A percentile compares a stretch with the other conserved stretches of the same genome.
Conservation (phyloP, 2,888 invertebrate species). For the Eugnorisma glareosa region DNA sequence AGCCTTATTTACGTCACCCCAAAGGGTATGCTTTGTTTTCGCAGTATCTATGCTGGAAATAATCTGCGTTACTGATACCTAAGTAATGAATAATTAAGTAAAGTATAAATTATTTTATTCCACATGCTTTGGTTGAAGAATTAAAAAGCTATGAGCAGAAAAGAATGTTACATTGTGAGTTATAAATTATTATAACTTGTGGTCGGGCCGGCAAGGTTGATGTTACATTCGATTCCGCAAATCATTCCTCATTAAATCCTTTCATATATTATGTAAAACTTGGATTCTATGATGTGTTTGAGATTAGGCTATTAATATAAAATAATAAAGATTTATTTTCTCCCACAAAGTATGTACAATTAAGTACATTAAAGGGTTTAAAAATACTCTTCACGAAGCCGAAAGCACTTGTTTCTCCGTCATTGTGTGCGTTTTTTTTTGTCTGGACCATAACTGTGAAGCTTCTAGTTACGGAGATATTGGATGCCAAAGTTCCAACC, state of each 20-base stretch:
- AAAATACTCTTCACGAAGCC: no score
- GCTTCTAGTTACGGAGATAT: no score
- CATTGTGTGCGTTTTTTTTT: no score
- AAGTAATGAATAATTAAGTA: constrained; percentile 23
- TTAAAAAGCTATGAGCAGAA: constrained; percentile 23
- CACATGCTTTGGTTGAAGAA: background rate
- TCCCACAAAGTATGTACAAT: no score
- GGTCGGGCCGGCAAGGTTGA: constrained; percentile 20
- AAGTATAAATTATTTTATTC: constrained; percentile 25
- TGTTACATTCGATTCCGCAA: constrained; percentile 36
- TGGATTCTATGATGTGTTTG: constrained; percentile 3
- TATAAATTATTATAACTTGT: background rate
- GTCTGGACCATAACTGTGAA: no score
- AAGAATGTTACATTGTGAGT: constrained; percentile 13
- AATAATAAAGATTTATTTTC: no score
- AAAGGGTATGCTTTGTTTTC: constrained; percentile 1
- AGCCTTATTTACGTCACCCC: background rate
- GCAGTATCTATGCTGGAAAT: constrained; percentile 18
- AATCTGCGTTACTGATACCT: background rate
- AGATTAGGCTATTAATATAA: background rate
- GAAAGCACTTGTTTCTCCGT: no score
- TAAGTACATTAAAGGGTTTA: no score
- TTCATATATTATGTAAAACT: constrained; percentile 24
- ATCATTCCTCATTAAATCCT: constrained; percentile 11
- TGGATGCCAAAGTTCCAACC: no score